phyloP scores from a whole-genome alignment of 2,888 invertebrate genomes.

The Volucella inanis region DNA sequence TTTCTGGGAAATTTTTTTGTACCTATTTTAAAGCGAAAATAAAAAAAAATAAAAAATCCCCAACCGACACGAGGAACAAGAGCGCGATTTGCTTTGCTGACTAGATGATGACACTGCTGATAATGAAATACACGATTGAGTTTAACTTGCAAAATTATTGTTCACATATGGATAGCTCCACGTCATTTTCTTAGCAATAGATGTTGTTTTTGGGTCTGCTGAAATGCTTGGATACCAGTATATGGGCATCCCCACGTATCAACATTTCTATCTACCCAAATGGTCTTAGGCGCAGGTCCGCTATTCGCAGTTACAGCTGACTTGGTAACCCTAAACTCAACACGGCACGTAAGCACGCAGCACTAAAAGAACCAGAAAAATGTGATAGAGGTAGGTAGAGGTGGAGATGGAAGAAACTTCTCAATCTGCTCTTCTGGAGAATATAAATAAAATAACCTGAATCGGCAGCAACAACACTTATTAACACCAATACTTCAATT shows the following conservation, averaged over 20 bases:
- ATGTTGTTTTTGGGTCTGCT: slow-evolving; percentile 44
- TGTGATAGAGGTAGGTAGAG: not conserved
- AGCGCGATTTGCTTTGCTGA: slow-evolving; percentile 26
- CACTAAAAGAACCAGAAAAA: slow-evolving; percentile 20
- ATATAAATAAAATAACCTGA: slow-evolving; percentile 33
- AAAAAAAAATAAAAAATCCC: slow-evolving; percentile 40
- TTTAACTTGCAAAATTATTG: slow-evolving; percentile 1
- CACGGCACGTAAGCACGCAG: slow-evolving; percentile 58
- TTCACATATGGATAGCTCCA: slow-evolving; percentile 30
- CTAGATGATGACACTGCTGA: slow-evolving; percentile 53
- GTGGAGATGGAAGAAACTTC: too few relatives aligned
- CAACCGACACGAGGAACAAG: slow-evolving; percentile 6
- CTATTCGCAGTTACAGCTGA: not conserved
- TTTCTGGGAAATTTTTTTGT: not conserved
- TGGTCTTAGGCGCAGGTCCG: slow-evolving; percentile 62
- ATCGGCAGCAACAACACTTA: slow-evolving; percentile 27
- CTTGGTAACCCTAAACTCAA: slow-evolving; percentile 48
- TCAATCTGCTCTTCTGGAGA: slow-evolving; percentile 1
- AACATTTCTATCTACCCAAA: slow-evolving; percentile 62
- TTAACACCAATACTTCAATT: slow-evolving; percentile 34
- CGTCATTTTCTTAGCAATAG: slow-evolving; percentile 56
- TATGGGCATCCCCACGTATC: slow-evolving; percentile 46
- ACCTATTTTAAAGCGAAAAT: slow-evolving; percentile 5
- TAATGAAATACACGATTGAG: slow-evolving; percentile 32
- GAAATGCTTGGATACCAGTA: slow-evolving; percentile 15